Conservation (phyloP, 2,113 vertebrate species). For the Halichoerus grypus region DNA sequence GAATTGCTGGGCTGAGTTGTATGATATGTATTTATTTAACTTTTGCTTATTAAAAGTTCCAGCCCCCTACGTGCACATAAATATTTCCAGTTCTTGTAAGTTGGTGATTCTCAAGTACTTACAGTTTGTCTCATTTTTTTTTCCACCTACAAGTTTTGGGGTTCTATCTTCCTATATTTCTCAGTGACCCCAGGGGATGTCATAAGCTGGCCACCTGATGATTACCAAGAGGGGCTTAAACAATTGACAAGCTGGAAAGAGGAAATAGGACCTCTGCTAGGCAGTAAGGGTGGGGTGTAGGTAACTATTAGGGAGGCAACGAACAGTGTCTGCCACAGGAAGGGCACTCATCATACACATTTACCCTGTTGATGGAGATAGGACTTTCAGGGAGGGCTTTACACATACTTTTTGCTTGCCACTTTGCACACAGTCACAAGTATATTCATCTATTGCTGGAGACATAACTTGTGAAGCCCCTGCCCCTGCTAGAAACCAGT, state of each 20-base stretch:
- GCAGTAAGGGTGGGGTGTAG: neutral
- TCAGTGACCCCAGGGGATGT: neutral
- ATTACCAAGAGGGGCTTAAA: neutral
- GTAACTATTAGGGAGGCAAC: neutral
- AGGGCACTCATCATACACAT: neutral
- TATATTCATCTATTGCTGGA: neutral
- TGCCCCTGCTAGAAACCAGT: neutral
- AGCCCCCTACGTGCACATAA: neutral
- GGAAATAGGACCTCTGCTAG: neutral
- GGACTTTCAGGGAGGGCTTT: neutral
- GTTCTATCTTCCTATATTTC: neutral
- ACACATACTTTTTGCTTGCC: neutral
- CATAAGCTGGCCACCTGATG: neutral
- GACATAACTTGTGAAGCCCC: neutral
- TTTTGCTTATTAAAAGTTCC: slow-evolving; percentile 5
- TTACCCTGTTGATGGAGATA: neutral
- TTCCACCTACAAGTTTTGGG: neutral
- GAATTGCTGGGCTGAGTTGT: neutral
- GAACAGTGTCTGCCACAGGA: neutral
- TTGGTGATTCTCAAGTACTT: neutral
- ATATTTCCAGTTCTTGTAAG: neutral
- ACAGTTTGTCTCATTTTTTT: neutral
- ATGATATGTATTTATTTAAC: neutral
- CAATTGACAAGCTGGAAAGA: neutral
- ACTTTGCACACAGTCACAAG: neutral